Conservation (phyloP, 1,140 invertebrate genomes). For the Calephelis nemesis region DNA sequence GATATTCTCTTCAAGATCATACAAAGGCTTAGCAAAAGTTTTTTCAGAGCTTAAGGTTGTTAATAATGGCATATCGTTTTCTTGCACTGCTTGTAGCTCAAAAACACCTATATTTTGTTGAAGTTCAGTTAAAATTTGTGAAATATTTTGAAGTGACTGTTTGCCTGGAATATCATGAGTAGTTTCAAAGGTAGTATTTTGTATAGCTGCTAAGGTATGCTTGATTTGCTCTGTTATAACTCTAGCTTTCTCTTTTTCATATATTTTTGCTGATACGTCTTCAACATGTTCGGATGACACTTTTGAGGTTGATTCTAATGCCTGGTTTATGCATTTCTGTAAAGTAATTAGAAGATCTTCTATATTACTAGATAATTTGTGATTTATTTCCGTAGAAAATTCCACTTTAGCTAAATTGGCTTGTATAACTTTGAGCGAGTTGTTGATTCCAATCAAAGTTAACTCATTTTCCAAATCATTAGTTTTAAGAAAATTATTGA, state of each 20-base stretch:
- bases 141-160: conserved; percentile 51
- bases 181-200: conserved; percentile 44
- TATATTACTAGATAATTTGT: conserved; percentile 52
- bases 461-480: conserved; percentile 46
- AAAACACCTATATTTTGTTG: conserved; percentile 50
- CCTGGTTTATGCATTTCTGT: conserved; percentile 70
- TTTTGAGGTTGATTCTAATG: conserved; percentile 54
- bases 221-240: conserved; percentile 54
- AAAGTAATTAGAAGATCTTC: conserved; percentile 61
- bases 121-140: conserved; percentile 57
- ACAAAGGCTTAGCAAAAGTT: conserved; percentile 58
- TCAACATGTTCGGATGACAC: conserved; percentile 40
- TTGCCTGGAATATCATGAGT: conserved; percentile 35
- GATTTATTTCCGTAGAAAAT: conserved; percentile 55
- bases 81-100: conserved; percentile 30
- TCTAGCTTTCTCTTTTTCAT: conserved; percentile 42
- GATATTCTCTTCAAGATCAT: conserved; percentile 61
- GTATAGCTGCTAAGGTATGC: conserved; percentile 48
- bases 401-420: conserved; percentile 47
- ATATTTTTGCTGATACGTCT: conserved; percentile 35
- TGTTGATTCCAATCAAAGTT: conserved; percentile 51
- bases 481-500: conserved; percentile 53
- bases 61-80: conserved; percentile 58
- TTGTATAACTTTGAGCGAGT: conserved; percentile 58
- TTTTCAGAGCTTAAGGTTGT: conserved; percentile 54